phyloP scores from a whole-genome alignment of 1,140 invertebrate genomes.

The Wasmannia auropunctata region DNA sequence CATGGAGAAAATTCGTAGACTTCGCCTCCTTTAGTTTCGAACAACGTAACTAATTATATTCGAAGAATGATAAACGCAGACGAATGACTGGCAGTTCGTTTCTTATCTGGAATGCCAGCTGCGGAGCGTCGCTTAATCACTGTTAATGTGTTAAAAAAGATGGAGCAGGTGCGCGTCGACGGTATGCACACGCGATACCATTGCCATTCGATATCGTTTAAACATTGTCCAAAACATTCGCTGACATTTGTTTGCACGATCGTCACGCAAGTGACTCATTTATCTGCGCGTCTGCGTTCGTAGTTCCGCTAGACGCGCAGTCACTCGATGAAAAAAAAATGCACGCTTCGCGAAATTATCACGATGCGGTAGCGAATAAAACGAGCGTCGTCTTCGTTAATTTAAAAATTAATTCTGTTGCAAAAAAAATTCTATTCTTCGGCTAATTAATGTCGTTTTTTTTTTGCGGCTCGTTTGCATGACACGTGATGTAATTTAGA shows the following conservation, averaged over 20 bases:
- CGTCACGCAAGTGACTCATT: conserved; percentile 57
- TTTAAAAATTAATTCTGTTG: not conserved
- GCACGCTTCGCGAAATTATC: conserved; percentile 6
- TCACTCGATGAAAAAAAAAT: not conserved
- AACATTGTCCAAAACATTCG: conserved; percentile 65
- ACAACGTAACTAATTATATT: not conserved
- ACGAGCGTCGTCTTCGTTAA: not conserved
- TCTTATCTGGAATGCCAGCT: conserved; percentile 8
- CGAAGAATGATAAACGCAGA: not conserved
- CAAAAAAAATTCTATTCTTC: not conserved
- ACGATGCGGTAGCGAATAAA: not conserved
- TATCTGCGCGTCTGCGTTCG: conserved; percentile 27
- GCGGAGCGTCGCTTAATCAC: conserved; percentile 33
- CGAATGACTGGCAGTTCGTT: not conserved
- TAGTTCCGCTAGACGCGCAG: not conserved
- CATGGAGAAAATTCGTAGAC: conserved; percentile 12
- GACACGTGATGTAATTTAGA: not conserved
- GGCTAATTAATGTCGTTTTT: not conserved
- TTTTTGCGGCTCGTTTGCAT: not conserved
- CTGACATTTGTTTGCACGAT: conserved; percentile 54
- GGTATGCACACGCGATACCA: conserved; percentile 5
- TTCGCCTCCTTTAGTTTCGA: not conserved
- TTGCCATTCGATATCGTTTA: conserved; percentile 52
- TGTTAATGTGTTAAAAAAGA: conserved; percentile 31
- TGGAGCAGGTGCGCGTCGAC: conserved; percentile 22